Percentiles rank a stretch among this genome's conserved stretches.
These are phyloP conservation scores for Mycalesis mineus DNA, from an alignment of 2,888 invertebrate species.

Conservation along the genomic window DNA sequence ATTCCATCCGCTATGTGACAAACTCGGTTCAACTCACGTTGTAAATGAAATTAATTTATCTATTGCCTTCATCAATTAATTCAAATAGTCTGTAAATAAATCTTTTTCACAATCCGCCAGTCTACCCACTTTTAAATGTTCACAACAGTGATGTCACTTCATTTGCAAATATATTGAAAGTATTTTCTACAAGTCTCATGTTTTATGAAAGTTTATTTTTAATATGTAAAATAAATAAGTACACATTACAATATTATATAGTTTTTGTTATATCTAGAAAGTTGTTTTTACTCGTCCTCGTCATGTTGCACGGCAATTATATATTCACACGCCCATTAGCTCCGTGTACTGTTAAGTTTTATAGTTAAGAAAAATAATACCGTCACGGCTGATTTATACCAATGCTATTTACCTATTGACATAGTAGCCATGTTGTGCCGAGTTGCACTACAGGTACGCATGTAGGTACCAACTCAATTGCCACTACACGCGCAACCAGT, in stretches of 20 bases:
- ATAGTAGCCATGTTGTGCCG: slow-evolving; percentile 40
- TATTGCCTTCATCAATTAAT: too few relatives aligned
- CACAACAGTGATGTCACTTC: too few relatives aligned
- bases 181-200: slow-evolving; percentile 1
- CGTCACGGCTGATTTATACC: slow-evolving; percentile 59
- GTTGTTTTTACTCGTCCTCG: slow-evolving; percentile 22
- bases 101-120: too few relatives aligned
- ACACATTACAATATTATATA: slow-evolving; percentile 21
- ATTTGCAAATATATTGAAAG: not conserved
- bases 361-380: slow-evolving; percentile 49
- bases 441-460: slow-evolving; percentile 33
- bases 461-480: slow-evolving; percentile 14
- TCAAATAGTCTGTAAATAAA: too few relatives aligned
- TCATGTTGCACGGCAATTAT: slow-evolving; percentile 46
- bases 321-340: slow-evolving; percentile 55
- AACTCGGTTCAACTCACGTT: too few relatives aligned
- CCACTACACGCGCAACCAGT: slow-evolving; percentile 15
- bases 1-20: too few relatives aligned
- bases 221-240: slow-evolving; percentile 24
- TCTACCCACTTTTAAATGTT: too few relatives aligned
- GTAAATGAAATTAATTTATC: too few relatives aligned
- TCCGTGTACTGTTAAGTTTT: slow-evolving; percentile 61
- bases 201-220: slow-evolving; percentile 17
- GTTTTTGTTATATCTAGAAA: slow-evolving; percentile 29
- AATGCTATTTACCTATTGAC: slow-evolving; percentile 62